A percentile compares a stretch with the other conserved stretches of the same genome.
These are phyloP conservation scores for Furcifer pardalis DNA, from an alignment of 2,797 vertebrate species.

Conservation along the genomic window DNA sequence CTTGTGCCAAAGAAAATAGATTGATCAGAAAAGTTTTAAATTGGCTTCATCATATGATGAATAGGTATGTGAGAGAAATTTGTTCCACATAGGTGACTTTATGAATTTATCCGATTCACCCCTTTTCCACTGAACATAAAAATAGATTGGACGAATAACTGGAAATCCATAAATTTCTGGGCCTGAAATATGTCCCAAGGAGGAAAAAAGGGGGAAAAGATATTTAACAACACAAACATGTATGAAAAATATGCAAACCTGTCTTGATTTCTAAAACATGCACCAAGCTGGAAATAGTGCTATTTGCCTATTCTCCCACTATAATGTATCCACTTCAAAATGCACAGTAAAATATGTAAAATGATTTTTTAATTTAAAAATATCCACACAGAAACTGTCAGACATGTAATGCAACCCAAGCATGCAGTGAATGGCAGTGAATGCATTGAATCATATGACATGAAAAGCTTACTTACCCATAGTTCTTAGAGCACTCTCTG, in stretches of 20 bases:
- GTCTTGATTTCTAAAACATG: neutral
- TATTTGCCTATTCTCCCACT: neutral
- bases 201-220: neutral
- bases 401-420: neutral
- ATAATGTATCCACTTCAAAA: neutral
- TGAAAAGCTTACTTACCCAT: too few relatives aligned
- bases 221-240: neutral
- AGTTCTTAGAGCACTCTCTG: too few relatives aligned
- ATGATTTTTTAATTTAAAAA: neutral
- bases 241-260: neutral
- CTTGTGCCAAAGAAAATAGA: neutral
- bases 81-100: neutral
- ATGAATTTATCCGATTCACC: neutral
- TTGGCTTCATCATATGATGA: neutral
- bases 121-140: neutral
- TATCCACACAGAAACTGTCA: neutral
- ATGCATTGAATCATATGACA: too few relatives aligned
- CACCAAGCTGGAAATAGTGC: neutral
- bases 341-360: neutral
- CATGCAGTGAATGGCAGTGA: too few relatives aligned
- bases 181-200: neutral
- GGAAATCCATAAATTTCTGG: neutral
- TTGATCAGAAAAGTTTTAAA: conserved; percentile 13
- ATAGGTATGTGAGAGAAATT: neutral
- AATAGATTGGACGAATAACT: neutral